Percentiles rank a stretch among this genome's conserved stretches.
phyloP scores from a whole-genome alignment of 2,113 vertebrate genomes.

The Arothron firmamentum region DNA sequence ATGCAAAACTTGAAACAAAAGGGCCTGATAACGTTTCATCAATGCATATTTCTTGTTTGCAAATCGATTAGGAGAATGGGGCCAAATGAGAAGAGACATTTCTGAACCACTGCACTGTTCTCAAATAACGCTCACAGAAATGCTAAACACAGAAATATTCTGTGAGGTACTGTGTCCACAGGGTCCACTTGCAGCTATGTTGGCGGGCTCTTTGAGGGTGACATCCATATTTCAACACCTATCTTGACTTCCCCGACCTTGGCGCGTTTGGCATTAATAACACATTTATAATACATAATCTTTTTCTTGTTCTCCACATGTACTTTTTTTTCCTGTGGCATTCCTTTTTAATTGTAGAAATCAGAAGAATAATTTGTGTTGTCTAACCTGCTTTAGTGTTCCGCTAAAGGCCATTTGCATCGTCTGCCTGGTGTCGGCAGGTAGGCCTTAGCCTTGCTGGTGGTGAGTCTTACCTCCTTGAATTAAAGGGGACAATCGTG shows the following conservation, averaged over 20 bases:
- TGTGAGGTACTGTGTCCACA: conserved; percentile 56
- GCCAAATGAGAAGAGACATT: no score
- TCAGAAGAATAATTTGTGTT: conserved; percentile 69
- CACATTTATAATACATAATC: conserved; percentile 77
- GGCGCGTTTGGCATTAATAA: conserved; percentile 73
- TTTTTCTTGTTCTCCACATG: conserved; percentile 66
- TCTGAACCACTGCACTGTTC: conserved; percentile 3
- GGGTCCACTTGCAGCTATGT: conserved; percentile 67
- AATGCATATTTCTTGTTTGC: not conserved
- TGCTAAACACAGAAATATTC: conserved; percentile 58
- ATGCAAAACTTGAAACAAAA: no score
- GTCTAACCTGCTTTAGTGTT: conserved; percentile 66
- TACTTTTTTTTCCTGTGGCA: conserved; percentile 51
- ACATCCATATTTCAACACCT: conserved; percentile 73
- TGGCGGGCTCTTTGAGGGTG: conserved; percentile 58
- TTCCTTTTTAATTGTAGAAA: conserved; percentile 73
- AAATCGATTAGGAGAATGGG: not conserved
- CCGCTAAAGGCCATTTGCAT: conserved; percentile 72
- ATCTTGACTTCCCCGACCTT: conserved; percentile 72
- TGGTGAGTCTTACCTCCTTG: conserved; percentile 58
- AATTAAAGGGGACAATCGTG: conserved; percentile 74
- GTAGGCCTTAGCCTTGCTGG: conserved; percentile 46
- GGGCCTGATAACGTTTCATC: not conserved
- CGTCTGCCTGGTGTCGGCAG: conserved; percentile 51
- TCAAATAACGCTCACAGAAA: conserved; percentile 28